Evolutionary conservation across 2,797 vertebrate species (phyloP).

Genomic region (Sebastolobus alascanus): DNA sequence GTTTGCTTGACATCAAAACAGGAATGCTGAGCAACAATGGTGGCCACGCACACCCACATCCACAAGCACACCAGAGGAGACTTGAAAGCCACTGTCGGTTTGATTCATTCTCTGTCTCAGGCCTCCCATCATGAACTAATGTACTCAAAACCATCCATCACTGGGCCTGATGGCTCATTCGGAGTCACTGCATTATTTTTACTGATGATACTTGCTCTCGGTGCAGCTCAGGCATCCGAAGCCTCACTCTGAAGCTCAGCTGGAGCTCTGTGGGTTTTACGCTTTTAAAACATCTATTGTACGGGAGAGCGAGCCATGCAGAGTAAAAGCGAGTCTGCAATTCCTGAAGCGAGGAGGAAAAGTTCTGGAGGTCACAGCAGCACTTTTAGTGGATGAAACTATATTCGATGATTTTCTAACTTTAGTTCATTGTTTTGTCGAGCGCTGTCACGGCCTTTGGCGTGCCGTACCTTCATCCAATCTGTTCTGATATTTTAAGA

Average conservation of each 20-base stretch:
- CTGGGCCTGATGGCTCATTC: conserved; percentile 35
- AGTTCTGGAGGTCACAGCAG: conserved; percentile 41
- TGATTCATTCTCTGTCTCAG: conserved; percentile 42
- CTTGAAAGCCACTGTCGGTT: conserved; percentile 29
- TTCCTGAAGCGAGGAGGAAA: conserved; percentile 40
- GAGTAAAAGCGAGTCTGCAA: conserved; percentile 35
- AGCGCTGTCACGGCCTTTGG: conserved; percentile 19
- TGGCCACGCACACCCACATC: conserved; percentile 33
- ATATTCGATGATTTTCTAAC: conserved; percentile 1
- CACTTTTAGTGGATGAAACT: conserved; percentile 8
- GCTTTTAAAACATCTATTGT: conserved; percentile 47
- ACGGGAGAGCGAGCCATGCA: conserved; percentile 30
- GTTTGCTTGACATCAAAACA: conserved; percentile 59
- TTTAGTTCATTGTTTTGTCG: conserved; percentile 26
- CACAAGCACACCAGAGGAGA: conserved; percentile 29
- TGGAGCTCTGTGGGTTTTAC: conserved; percentile 34
- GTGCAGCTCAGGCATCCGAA: conserved; percentile 31
- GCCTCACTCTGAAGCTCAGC: conserved; percentile 42
- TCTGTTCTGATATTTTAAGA: conserved; percentile 56
- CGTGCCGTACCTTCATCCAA: conserved; percentile 38
- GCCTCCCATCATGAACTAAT: conserved; percentile 50
- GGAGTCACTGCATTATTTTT: conserved; percentile 44
- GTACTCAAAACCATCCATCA: conserved; percentile 50
- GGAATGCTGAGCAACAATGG: conserved; percentile 51
- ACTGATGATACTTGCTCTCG: conserved; percentile 30